These are phyloP conservation scores for Drosophila paulistorum DNA, from an alignment of 1,140 invertebrate genomes.

Conservation along the genomic window DNA sequence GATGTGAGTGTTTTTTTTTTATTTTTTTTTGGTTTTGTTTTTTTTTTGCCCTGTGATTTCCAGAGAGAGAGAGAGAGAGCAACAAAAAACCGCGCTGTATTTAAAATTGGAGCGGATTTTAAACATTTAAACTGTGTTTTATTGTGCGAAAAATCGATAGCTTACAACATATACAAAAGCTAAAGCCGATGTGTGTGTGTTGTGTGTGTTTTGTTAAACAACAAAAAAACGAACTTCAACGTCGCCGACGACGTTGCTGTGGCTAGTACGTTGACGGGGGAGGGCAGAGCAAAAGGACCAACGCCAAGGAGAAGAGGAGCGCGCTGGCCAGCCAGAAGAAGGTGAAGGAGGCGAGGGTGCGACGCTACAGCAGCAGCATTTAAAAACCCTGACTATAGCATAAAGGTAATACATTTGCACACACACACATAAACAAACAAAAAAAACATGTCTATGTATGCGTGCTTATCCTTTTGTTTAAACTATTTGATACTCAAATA, in stretches of 20 bases:
- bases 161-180: not conserved
- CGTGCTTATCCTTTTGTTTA: conserved; percentile 40
- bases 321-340: not conserved
- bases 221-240: conserved; percentile 26
- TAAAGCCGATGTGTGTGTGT: conserved; percentile 26
- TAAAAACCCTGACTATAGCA: not conserved
- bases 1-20: not conserved
- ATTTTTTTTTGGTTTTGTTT: conserved; percentile 12
- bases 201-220: conserved; percentile 49
- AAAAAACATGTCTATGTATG: conserved; percentile 18
- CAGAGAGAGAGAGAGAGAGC: not conserved
- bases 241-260: conserved; percentile 2
- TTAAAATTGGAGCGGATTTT: conserved; percentile 22
- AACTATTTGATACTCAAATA: conserved; percentile 27
- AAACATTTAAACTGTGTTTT: conserved; percentile 52
- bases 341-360: conserved; percentile 18
- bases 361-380: conserved; percentile 30
- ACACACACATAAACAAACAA: not conserved
- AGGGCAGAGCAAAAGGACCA: conserved; percentile 13
- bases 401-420: conserved; percentile 23
- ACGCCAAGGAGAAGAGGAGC: conserved; percentile 3
- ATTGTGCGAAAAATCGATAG: conserved; percentile 57
- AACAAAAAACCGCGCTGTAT: conserved; percentile 10
- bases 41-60: conserved; percentile 19
- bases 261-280: conserved; percentile 19